Conservation (phyloP, 2,113 vertebrate genomes). For the Recurvirostra avosetta region DNA sequence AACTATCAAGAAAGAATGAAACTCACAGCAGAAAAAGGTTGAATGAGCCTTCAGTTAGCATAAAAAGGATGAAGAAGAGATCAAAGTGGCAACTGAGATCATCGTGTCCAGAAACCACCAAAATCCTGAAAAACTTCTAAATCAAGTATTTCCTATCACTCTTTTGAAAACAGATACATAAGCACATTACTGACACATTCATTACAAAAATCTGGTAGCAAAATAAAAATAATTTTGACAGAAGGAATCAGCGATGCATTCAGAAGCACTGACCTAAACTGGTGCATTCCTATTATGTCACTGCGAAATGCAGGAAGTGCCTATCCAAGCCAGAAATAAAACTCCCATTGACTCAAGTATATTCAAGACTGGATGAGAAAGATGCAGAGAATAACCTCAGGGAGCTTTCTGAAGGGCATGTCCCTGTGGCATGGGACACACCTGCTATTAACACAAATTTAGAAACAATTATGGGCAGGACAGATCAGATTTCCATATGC, state of each 20-base stretch:
- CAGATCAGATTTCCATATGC: not conserved
- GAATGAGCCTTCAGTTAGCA: not conserved
- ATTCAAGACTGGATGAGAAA: not conserved
- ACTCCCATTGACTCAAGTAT: not conserved
- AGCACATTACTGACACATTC: not conserved
- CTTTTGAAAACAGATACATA: not conserved
- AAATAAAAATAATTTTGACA: not conserved
- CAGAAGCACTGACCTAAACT: not conserved
- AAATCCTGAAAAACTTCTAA: not conserved
- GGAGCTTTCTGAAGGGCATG: not conserved
- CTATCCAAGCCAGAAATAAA: not conserved
- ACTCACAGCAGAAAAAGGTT: not conserved
- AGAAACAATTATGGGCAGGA: not conserved
- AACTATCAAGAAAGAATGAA: not conserved
- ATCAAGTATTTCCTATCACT: not conserved
- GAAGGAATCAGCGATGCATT: not conserved
- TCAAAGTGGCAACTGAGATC: not conserved
- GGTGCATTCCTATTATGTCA: rapidly evolving
- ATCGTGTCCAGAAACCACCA: not conserved
- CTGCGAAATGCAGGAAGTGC: not conserved
- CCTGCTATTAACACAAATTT: not conserved
- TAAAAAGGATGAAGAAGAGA: not conserved
- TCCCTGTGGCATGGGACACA: not conserved
- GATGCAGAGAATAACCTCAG: not conserved
- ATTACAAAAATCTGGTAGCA: not conserved